Conservation (phyloP, 2,888 invertebrate genomes). For the Watsonalla binaria region DNA sequence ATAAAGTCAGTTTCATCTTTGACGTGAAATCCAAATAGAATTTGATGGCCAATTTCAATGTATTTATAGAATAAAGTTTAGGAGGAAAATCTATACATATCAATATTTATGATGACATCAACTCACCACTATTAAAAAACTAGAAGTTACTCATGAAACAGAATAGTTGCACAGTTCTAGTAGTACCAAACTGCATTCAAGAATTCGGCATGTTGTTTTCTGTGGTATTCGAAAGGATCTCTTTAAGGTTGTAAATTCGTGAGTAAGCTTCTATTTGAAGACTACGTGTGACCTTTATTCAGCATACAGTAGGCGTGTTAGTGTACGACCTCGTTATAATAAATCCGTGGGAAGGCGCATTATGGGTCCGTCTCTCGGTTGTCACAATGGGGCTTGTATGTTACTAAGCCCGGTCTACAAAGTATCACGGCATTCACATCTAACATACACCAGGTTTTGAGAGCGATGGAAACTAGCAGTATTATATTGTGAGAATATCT, state of each 20-base stretch:
- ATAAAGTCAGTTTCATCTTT: not conserved
- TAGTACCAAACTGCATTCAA: too few relatives aligned
- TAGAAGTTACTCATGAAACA: too few relatives aligned
- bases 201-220: too few relatives aligned
- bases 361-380: constrained; percentile 29
- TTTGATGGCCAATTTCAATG: not conserved
- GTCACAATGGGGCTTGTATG: constrained; percentile 24
- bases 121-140: too few relatives aligned
- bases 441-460: too few relatives aligned
- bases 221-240: not conserved
- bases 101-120: too few relatives aligned
- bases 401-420: not conserved
- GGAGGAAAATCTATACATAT: too few relatives aligned
- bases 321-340: constrained; percentile 44
- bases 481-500: too few relatives aligned
- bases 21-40: not conserved
- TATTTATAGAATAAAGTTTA: too few relatives aligned
- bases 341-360: constrained; percentile 56
- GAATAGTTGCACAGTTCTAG: too few relatives aligned
- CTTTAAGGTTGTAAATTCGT: not conserved
- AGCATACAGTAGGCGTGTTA: constrained; percentile 24
- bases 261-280: not conserved
- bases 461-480: too few relatives aligned
- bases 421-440: too few relatives aligned
- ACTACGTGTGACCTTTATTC: constrained; percentile 19